Conservation (phyloP, 1,140 invertebrate species). For the Caenorhabditis briggsae region DNA sequence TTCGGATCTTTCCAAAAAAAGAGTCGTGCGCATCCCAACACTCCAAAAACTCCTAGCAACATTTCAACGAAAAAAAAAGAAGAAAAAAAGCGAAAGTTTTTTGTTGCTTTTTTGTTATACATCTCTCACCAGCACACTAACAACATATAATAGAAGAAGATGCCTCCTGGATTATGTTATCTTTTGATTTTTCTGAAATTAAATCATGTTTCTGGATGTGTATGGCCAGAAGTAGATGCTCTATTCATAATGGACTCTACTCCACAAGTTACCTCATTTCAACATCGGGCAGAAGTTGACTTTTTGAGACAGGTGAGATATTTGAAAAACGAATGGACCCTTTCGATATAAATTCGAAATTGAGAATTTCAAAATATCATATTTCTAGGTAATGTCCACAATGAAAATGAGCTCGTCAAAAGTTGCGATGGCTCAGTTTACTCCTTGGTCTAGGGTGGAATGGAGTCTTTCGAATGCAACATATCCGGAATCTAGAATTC, state of each 20-base stretch:
- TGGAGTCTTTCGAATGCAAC: slow-evolving; percentile 21
- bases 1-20: background rate
- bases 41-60: slow-evolving; percentile 24
- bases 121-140: background rate
- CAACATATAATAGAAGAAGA: slow-evolving; percentile 8
- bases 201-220: background rate
- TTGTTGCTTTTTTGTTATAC: slow-evolving; percentile 52
- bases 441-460: slow-evolving; percentile 22
- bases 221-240: slow-evolving; percentile 21
- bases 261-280: slow-evolving; percentile 31
- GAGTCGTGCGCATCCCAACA: background rate
- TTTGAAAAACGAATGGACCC: background rate
- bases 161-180: background rate
- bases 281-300: slow-evolving; percentile 25
- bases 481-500: slow-evolving; percentile 21
- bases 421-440: slow-evolving; percentile 43
- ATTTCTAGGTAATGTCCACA: slow-evolving; percentile 44
- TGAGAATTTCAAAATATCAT: background rate
- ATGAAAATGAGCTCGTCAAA: slow-evolving; percentile 45
- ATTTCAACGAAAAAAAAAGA: background rate
- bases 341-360: background rate
- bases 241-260: slow-evolving; percentile 39
- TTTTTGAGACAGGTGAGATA: slow-evolving; percentile 30
- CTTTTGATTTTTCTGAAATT: background rate
- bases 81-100: slow-evolving; percentile 3